Conservation (phyloP, 2,888 invertebrate species). For the Apodemia zela region DNA sequence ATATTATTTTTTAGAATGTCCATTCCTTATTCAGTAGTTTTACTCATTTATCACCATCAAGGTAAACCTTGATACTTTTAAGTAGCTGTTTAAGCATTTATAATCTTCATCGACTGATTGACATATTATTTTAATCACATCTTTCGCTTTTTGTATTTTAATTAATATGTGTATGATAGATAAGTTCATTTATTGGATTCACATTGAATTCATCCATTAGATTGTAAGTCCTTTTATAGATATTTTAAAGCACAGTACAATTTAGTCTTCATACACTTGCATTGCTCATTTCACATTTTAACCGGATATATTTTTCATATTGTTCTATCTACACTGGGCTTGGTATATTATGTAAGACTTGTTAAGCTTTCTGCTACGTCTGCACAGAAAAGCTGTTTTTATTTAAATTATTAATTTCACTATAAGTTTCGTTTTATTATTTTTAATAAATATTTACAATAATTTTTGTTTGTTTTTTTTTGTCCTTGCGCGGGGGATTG, state of each 20-base stretch:
- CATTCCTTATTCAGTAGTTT: conserved; percentile 68
- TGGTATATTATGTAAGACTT: conserved; percentile 37
- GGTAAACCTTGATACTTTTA: conserved; percentile 47
- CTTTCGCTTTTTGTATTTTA: conserved; percentile 40
- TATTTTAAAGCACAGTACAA: conserved; percentile 54
- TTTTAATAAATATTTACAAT: conserved; percentile 61
- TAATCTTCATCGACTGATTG: conserved; percentile 60
- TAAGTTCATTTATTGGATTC: conserved; percentile 46
- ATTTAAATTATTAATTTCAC: conserved; percentile 42
- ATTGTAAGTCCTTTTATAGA: conserved; percentile 39
- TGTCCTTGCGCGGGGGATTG: conserved; percentile 65
- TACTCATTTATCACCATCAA: conserved; percentile 49
- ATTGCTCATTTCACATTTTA: conserved; percentile 44
- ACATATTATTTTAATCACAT: conserved; percentile 50
- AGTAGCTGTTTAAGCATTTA: conserved; percentile 55
- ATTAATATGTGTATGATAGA: conserved; percentile 45
- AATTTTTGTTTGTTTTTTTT: conserved; percentile 50
- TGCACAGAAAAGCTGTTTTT: conserved; percentile 44
- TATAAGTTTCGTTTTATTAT: conserved; percentile 52
- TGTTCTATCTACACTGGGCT: conserved; percentile 35
- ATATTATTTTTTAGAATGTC: conserved; percentile 50
- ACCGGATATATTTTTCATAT: conserved; percentile 34
- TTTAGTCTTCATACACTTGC: conserved; percentile 52
- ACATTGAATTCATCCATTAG: conserved; percentile 49
- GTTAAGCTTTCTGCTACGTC: conserved; percentile 31